Evolutionary conservation across 2,888 invertebrate genomes (phyloP), one percentile per base, ranked within the genome.

Genomic region (Ischnura elegans): DNA sequence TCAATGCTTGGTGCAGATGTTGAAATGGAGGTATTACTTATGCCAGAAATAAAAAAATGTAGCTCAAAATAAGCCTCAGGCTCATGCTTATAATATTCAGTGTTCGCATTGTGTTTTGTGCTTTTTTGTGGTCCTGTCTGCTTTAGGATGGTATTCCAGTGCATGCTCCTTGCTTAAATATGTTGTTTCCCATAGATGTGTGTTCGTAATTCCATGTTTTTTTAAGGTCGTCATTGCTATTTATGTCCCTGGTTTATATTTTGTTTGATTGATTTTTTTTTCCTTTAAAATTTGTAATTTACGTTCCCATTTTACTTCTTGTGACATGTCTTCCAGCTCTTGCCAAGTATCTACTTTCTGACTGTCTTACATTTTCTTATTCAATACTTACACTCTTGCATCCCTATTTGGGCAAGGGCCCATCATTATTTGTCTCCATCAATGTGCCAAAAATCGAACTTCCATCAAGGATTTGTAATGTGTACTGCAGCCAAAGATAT

Each of bases 1-100:
- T 97, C 97, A 96, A 97, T 98, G 97, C 97, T 97, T 96, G 97
- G 97, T 96, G 96, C 97, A 94, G 96, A 96, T 95, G 97, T 97
- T 96, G 97, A 97, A 95, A 97, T 90, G 43, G 90, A 90, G 90
- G 90, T 90, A 90, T 90, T 90, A 43, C 36, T 25, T n/a, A 25
- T 86, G 46, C n/a, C 86, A 86, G 61, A 45, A 36, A 13, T 10
- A 90, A 61, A 90, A 61, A 61, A 36, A n/a, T 87, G 25, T 66
- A 43, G 25, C 36, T 19, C 21, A 4, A 16, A 86, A 61, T 47
- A 42, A 90, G 29, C 42, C 43, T 21, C n/a, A 36, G 36, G 55
- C 61, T 61, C 43, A 61, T 61, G 90, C 90, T 90, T 90, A 42
- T 90, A 61, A 76, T 76, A 16, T 16, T 61, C n/a, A 36, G 16